Percentiles rank a stretch among this genome's conserved stretches.
These are phyloP conservation scores for Nothoprocta pentlandii DNA, from an alignment of 2,113 vertebrate genomes.

Conservation along the genomic window DNA sequence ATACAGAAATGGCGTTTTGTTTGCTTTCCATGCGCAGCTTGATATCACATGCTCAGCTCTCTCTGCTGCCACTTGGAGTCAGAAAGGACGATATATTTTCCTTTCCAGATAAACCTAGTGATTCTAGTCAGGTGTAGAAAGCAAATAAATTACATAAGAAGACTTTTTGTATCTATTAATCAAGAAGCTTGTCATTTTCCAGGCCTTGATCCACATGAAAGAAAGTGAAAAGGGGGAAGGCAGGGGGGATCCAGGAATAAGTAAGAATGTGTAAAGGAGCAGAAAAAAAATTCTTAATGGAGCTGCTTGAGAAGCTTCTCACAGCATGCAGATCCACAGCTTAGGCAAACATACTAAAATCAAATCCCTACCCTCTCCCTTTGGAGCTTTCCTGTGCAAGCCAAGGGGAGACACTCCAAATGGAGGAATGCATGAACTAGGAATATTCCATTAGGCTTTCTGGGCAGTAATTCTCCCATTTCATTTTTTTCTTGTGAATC, in stretches of 20 bases:
- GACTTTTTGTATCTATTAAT: slow-evolving; percentile 79
- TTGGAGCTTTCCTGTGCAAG: slow-evolving; percentile 20
- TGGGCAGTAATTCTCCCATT: background rate
- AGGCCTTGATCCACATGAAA: slow-evolving; percentile 82
- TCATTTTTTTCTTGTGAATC: background rate
- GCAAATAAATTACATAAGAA: slow-evolving; percentile 82
- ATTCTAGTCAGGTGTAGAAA: slow-evolving; percentile 85
- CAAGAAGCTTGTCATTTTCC: slow-evolving; percentile 79
- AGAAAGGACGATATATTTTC: slow-evolving; percentile 81
- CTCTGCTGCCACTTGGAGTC: slow-evolving; percentile 81
- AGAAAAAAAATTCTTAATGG: background rate
- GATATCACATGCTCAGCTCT: slow-evolving; percentile 75
- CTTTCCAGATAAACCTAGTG: slow-evolving; percentile 75
- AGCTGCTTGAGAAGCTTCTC: slow-evolving; percentile 13
- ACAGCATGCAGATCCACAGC: slow-evolving; percentile 27
- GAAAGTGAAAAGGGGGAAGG: slow-evolving; percentile 51
- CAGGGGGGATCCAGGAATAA: background rate
- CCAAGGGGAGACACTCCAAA: background rate
- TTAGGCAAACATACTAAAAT: background rate
- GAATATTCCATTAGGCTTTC: background rate
- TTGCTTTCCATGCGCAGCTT: slow-evolving; percentile 78
- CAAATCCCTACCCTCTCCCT: slow-evolving; percentile 27
- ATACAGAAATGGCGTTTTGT: slow-evolving; percentile 78
- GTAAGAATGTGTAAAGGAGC: slow-evolving; percentile 8
- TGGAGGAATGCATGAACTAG: background rate